Conservation (phyloP, 2,888 invertebrate species). For the Calameuta filiformis region DNA sequence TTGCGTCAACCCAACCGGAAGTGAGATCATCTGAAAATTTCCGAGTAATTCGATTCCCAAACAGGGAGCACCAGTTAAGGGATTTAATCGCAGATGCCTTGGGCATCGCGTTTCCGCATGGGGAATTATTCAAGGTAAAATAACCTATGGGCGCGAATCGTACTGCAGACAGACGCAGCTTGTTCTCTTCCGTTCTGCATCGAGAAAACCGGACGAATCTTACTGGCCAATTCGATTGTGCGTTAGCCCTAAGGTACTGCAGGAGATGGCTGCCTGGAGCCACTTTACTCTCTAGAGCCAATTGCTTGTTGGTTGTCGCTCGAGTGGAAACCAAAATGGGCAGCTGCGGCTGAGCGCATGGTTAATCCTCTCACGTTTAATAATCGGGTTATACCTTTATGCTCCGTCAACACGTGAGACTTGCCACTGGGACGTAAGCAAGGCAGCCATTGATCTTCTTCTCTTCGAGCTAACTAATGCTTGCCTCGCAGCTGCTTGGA, state of each 20-base stretch:
- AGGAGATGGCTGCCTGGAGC: conserved; percentile 12
- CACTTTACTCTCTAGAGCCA: conserved; percentile 14
- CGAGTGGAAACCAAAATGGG: conserved; percentile 38
- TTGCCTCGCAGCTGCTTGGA: background rate
- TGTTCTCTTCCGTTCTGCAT: background rate
- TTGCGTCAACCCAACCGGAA: background rate
- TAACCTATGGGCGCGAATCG: background rate
- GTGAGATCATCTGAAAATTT: background rate
- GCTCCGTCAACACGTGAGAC: conserved; percentile 30
- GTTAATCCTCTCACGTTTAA: background rate
- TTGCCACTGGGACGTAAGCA: conserved; percentile 1
- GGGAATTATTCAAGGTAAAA: background rate
- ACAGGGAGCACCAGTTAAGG: background rate
- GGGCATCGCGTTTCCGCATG: background rate
- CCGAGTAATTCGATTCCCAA: background rate
- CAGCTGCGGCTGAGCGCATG: conserved; percentile 30
- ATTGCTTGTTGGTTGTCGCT: conserved; percentile 35
- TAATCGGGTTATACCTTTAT: conserved; percentile 29
- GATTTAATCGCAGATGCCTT: background rate
- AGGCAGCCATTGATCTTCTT: background rate
- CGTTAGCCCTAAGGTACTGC: background rate
- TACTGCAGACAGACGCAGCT: background rate
- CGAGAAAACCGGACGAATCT: background rate
- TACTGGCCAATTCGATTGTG: background rate
- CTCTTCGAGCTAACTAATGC: background rate